Conservation (phyloP, 1,140 invertebrate genomes). For the Drosophila lowei region DNA sequence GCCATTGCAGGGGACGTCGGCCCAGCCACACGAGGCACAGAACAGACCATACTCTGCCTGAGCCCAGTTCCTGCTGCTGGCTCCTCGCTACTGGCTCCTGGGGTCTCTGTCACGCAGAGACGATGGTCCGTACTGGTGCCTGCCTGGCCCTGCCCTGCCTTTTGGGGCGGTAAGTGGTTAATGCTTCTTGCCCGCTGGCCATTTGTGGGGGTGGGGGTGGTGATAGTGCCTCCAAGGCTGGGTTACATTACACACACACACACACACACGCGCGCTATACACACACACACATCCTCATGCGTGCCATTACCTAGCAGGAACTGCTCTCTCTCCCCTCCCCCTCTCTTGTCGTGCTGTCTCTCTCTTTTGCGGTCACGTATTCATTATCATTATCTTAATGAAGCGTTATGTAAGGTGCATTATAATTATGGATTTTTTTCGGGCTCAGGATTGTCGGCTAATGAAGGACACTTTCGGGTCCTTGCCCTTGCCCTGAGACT, state of each 20-base stretch:
- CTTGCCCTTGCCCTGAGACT: constrained; percentile 33
- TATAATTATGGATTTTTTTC: constrained; percentile 78
- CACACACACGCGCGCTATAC: too few species aligned
- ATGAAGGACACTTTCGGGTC: constrained; percentile 56
- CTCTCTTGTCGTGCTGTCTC: constrained; percentile 1
- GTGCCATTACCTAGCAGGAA: constrained; percentile 70
- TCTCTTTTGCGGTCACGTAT: constrained; percentile 67
- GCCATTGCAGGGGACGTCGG: constrained; percentile 15
- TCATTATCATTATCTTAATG: constrained; percentile 81
- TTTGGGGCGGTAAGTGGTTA: constrained; percentile 72
- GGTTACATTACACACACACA: constrained; percentile 31
- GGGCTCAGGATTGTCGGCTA: constrained; percentile 41
- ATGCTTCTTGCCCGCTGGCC: constrained; percentile 73
- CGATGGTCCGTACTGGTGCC: constrained; percentile 3
- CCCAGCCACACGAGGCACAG: constrained; percentile 38
- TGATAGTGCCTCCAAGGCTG: constrained; percentile 10
- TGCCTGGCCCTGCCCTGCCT: background rate
- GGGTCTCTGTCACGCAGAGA: constrained; percentile 33
- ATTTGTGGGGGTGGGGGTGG: constrained; percentile 42
- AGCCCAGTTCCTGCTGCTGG: background rate
- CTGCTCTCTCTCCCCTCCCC: constrained; percentile 5
- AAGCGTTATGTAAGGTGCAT: constrained; percentile 80
- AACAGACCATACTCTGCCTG: constrained; percentile 1
- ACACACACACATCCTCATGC: constrained; percentile 62
- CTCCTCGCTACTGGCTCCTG: background rate